Conservation (phyloP, 2,797 vertebrate genomes). For the Chloroceryle amazona region DNA sequence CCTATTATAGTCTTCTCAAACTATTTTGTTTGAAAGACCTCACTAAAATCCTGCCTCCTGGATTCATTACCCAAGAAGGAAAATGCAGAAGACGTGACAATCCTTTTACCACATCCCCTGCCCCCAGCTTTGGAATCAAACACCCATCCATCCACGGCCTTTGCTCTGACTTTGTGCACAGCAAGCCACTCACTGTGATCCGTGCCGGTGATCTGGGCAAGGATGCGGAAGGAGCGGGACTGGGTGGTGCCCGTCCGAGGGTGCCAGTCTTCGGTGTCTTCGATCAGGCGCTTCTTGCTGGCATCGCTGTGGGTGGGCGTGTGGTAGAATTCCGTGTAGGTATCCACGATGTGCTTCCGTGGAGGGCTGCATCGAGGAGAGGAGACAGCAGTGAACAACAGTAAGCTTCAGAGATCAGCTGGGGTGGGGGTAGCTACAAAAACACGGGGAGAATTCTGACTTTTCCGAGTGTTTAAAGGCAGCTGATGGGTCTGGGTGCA, state of each 20-base stretch:
- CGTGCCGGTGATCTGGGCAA: slow-evolving; percentile 96
- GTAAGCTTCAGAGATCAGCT: neutral
- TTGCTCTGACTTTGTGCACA: accelerated
- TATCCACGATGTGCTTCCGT: slow-evolving; percentile 88
- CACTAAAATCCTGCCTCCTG: neutral
- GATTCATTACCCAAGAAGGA: neutral
- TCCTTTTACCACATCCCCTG: accelerated
- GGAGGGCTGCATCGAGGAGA: slow-evolving; percentile 72
- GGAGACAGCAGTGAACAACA: accelerated
- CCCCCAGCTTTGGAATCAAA: neutral
- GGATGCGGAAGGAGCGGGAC: slow-evolving; percentile 96
- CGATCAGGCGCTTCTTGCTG: slow-evolving; percentile 95
- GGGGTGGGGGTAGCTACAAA: accelerated
- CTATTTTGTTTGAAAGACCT: neutral
- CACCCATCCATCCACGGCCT: accelerated
- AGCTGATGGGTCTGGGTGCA: accelerated
- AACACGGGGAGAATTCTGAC: accelerated
- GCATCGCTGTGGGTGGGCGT: slow-evolving; percentile 85
- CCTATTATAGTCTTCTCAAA: neutral
- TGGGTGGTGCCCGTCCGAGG: slow-evolving; percentile 91
- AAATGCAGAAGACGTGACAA: neutral
- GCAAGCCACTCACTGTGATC: slow-evolving; percentile 86
- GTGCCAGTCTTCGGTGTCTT: slow-evolving; percentile 97
- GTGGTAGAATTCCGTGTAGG: slow-evolving; percentile 88
- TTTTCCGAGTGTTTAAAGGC: accelerated